Base-by-base conservation (phyloP, 2,888 invertebrate genomes). In the Drosophila anceps region DNA sequence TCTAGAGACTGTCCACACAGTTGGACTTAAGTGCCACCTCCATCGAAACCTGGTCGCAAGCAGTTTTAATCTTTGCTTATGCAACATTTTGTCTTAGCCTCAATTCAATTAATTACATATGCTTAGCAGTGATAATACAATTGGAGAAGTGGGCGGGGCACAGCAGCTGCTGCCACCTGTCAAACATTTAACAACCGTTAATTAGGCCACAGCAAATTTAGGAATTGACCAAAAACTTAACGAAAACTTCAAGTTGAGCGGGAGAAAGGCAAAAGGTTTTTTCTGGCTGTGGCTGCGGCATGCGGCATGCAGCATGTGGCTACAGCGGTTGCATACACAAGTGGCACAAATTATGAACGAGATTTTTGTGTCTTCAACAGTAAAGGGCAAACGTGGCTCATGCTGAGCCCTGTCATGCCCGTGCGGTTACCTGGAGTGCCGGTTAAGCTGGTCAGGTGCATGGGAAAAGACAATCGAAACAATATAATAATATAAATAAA, bases 81-180 rank as follows among this genome's bases (percentile, higher is more conserved):
- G 73, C 80, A 66, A 57, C 73, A 74, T 57, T 80, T 77, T 37
- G 54, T 35, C 51, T 43, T 27, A 0, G 27, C 62, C 48, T 69
- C 63, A 79, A 70, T 60, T 77, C 73, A 81, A 90, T 88, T 85
- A 82, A 81, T 78, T 76, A 72, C 61, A 68, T 69, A 57, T 81
- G 84, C 69, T 50, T 69, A 78, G 66, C 71, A 66, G 63, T 76
- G 65, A 51, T 65, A 46, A 66, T 37, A 41, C 43, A 60, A 37
- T 39, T 33, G 18, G 27, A 24, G 37, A 9, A 20, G 31, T 10
- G 43, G 31, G 18, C 44, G 15, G 20, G 31, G 10, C 50, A 20
- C 29, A 62, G 48, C 66, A 64, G 13, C 37, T 50, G 62, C 39
- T 54, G 35, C 15, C 24, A 20, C 29, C 12, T 20, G 4, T 18